Evolutionary conservation across 2,888 invertebrate genomes (phyloP), one percentile per base, ranked within the genome.

Genomic region (Amphipyra tragopoginis): DNA sequence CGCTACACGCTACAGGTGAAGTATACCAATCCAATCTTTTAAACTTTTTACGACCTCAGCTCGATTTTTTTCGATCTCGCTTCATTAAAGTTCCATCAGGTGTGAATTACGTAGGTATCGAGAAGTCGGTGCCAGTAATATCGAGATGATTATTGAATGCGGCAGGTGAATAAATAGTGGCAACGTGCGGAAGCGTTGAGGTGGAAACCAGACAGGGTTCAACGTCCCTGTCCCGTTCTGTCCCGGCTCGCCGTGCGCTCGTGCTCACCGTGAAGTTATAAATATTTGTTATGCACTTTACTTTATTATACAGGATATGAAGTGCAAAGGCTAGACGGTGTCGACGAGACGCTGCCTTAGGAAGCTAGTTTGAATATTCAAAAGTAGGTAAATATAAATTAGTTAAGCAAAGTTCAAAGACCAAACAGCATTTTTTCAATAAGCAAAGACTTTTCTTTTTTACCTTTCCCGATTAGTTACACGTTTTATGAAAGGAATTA

Each of bases 141-240:
- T 57, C 43, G 59, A 76, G 60, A 65, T 54, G 59, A 72, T 67
- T 53, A 68, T 68, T 49, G 50, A 47, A 49, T 63, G 56, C 36
- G 67, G 59, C 81, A 78, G 75, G 81, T 75, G 81, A 75, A 65
- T 53, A 53, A 62, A 54, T 65, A 57, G 72, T 67, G 72, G 72
- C 60, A 9, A 77, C 81, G 81, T 77, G 78, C 82, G 85, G 82
- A 85, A 85, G 82, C 86, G 72, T 52, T 78, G 85, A 76, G 69
- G 87, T 86, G 89, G 83, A 87, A 89, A 86, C 83, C 84, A 85
- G 85, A 82, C 83, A 29, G 77, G 72, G 87, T 89, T 87, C 91
- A 89, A 86, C 75, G 82, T 80, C 75, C 86, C 79, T 54, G 79
- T 83, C 81, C 83, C 83, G 79, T 80, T 77, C 74, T 57, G 67